Conservation (phyloP, 37 sponge, comb jelly and placozoan genomes). For the Theonella swinhoei region DNA sequence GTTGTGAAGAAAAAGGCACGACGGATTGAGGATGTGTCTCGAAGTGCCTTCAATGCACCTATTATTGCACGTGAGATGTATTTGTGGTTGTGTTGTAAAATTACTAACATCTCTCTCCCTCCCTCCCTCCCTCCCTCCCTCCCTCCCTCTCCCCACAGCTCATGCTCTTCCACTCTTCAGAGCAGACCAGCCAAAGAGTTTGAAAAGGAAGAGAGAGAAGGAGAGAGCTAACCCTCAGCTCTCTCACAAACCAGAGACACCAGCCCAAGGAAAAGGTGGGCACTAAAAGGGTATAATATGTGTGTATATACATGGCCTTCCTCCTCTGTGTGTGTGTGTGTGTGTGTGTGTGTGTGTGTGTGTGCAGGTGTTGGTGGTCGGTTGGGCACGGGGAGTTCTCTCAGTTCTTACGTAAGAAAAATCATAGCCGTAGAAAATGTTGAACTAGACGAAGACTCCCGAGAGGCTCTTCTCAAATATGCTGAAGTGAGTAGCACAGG, state of each 20-base stretch:
- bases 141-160: slow-evolving; percentile 35
- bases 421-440: slow-evolving; percentile 69
- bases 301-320: neutral
- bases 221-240: slow-evolving; percentile 76
- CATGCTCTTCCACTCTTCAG: slow-evolving; percentile 92
- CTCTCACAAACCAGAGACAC: slow-evolving; percentile 79
- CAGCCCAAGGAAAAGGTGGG: slow-evolving; percentile 34
- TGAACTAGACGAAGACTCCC: slow-evolving; percentile 83
- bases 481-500: slow-evolving; percentile 74
- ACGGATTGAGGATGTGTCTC: slow-evolving; percentile 27
- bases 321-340: neutral
- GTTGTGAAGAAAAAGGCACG: slow-evolving; percentile 46
- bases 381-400: slow-evolving; percentile 73
- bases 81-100: too few species aligned
- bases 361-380: slow-evolving; percentile 70
- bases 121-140: neutral
- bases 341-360: neutral
- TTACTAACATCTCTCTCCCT: slow-evolving; percentile 1
- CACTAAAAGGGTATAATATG: neutral
- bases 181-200: slow-evolving; percentile 65
- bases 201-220: slow-evolving; percentile 85
- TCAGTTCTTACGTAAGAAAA: slow-evolving; percentile 82
- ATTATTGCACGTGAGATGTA: slow-evolving; percentile 51
- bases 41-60: slow-evolving; percentile 17
- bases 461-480: slow-evolving; percentile 91